Evolutionary conservation across 2,797 vertebrate species (phyloP), one percentile per base, ranked within the genome.

Genomic region (Rachycentron canadum): DNA sequence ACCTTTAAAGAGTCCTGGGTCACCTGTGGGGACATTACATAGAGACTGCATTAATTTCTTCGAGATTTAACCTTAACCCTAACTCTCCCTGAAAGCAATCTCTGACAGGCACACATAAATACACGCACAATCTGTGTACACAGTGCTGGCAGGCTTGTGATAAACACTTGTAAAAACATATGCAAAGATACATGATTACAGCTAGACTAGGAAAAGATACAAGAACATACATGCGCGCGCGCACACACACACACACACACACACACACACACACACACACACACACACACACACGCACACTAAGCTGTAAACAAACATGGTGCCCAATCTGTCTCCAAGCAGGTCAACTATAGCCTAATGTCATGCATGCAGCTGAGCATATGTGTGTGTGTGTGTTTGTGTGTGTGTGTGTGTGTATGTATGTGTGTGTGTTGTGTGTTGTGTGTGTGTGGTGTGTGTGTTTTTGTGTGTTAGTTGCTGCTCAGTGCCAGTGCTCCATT

Each of bases 291-390:
- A 69, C 34, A 75, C 43, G 68, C 16, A 78, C 45, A 50, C 61
- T 11, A 13, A 32, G 65, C 25, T 59, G 71, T 82, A 88, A 87
- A 88, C 69, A 92, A 89, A 86, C 85, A 87, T 65, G 63, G 59
- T 81, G 65, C 64, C 68, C 67, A 23, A 61, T 65, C 62, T 84
- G 74, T 87, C 84, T 93, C 87, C 78, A 91, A 95, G 89, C 91
- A 93, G 92, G 93, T 95, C 93, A 94, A 91, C 93, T 93, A 84
- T 93, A 91, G 73, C 71, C 83, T 92, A 93, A 94, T 92, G 90
- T 86, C 74, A 58, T 90, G 91, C 89, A 89, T 90, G 91, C 92
- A 94, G 92, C 92, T 93, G 90, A 93, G 84, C 73, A 66, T 71
- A 67, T 82, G 71, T 81, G 73, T 75, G 41, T 81, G 68, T 75